Evolutionary conservation across 35 echinoderm and acorn worm species (phyloP), one percentile per base, ranked within the genome.

Genomic region (Diadema setosum): DNA sequence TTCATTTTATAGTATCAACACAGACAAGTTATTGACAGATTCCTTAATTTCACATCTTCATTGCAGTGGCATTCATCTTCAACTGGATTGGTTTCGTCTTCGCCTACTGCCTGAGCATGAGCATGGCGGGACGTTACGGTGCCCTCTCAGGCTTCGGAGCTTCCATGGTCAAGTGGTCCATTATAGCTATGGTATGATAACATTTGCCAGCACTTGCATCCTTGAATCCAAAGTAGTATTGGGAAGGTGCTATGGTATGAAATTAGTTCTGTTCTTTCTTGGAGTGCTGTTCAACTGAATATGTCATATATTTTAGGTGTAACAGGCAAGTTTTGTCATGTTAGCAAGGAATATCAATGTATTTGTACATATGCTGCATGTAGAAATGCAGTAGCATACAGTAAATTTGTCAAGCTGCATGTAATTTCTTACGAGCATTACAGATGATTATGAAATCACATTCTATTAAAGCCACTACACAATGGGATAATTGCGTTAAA

Each of bases 111-210:
- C 83, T 97, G 52, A 97, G 90, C 23, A 86, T 88, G 46, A 88
- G 91, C 39, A 91, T 97, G 39, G 95, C 95, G 29, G 95, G 91
- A 61, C 92, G 96, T 20, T 99, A 90, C 67, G 96, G 96, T 59
- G 96, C 96, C 63, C 85, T 99, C 15, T 91, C 93, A 39, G 96
- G 96, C 17, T 95, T 99, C 65, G 96, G 96, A 21, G 89, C 93
- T 20, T 99, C 92, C 46, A 95, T 99, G 92, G 93, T 99, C 11
- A 99, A 99, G 75, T 99, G 96, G 96, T 88, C 92, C 20, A 75
- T 99, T 55, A 94, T 98, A 55, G 92, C 92, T 40, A 86, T 99
- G 96, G 96, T 98, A 90, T 88, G 92, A 55, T 25, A 5, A 17
- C 7, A 86, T 64, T 64, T 5, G 36, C 18, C 26, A 87, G 67